phyloP scores from a whole-genome alignment of 2,888 invertebrate genomes.

The Loripinus fragilis region DNA sequence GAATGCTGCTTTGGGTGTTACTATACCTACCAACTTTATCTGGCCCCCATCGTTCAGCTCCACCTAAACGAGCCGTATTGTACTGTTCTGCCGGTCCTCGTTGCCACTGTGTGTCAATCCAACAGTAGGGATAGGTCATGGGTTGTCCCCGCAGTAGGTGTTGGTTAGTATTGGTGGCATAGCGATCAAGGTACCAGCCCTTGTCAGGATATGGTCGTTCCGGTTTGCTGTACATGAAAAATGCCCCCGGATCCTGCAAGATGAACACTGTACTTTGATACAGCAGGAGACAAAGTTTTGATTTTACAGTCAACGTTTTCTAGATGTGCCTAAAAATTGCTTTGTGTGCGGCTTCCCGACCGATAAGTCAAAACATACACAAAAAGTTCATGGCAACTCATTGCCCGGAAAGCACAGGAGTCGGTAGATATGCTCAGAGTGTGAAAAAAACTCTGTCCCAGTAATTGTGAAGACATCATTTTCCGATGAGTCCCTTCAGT shows the following conservation, averaged over 20 bases:
- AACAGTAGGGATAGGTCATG: slow-evolving; percentile 71
- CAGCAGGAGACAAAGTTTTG: slow-evolving; percentile 3
- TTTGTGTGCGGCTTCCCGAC: no score
- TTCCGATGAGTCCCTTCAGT: no score
- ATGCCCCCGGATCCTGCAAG: slow-evolving; percentile 70
- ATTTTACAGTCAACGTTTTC: no score
- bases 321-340: no score
- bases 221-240: slow-evolving; percentile 66
- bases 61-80: slow-evolving; percentile 78
- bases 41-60: slow-evolving; percentile 81
- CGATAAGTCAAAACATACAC: no score
- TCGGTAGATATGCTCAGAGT: no score
- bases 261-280: background rate
- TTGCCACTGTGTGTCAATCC: slow-evolving; percentile 77
- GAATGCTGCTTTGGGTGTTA: no score
- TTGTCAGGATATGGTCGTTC: slow-evolving; percentile 63
- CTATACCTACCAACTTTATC: slow-evolving; percentile 79
- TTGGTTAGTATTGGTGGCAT: slow-evolving; percentile 75
- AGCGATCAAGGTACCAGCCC: slow-evolving; percentile 72
- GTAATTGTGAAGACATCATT: no score
- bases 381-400: no score
- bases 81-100: slow-evolving; percentile 74
- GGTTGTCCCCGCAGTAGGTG: slow-evolving; percentile 71
- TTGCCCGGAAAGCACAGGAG: no score
- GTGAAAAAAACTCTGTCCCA: no score